Conservation (phyloP, 2,888 invertebrate species). For the Cristatella mucedo region DNA sequence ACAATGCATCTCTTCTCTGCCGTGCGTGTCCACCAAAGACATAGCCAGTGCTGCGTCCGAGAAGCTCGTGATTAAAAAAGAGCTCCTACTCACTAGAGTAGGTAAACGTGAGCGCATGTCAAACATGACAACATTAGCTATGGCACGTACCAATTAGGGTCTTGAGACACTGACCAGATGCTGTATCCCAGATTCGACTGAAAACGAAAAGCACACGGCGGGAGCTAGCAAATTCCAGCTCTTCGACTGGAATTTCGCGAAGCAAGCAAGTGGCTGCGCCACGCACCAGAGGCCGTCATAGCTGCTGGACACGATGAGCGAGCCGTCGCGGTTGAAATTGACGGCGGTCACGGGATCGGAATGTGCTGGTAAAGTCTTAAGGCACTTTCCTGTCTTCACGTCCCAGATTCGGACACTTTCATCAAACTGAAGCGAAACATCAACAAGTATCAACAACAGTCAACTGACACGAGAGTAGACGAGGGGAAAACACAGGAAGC, state of each 20-base stretch:
- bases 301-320: conserved; percentile 91
- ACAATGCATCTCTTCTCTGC: too few relatives aligned
- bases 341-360: conserved; percentile 97
- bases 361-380: conserved; percentile 94
- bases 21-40: too few relatives aligned
- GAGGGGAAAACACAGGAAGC: too few relatives aligned
- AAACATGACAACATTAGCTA: too few relatives aligned
- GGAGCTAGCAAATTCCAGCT: neutral
- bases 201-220: conserved; percentile 22
- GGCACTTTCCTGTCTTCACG: conserved; percentile 85
- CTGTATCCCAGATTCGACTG: conserved; percentile 98
- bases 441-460: too few relatives aligned
- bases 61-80: too few relatives aligned
- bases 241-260: neutral
- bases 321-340: conserved; percentile 90
- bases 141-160: conserved; percentile 67
- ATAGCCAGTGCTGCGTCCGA: too few relatives aligned
- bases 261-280: neutral
- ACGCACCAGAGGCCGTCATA: conserved; percentile 89
- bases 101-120: too few relatives aligned
- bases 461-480: too few relatives aligned
- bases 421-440: conserved; percentile 53
- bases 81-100: too few relatives aligned
- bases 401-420: conserved; percentile 99
- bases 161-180: conserved; percentile 95